Base-by-base conservation (phyloP, 2,113 vertebrate genomes). In the Microtus richardsoni region DNA sequence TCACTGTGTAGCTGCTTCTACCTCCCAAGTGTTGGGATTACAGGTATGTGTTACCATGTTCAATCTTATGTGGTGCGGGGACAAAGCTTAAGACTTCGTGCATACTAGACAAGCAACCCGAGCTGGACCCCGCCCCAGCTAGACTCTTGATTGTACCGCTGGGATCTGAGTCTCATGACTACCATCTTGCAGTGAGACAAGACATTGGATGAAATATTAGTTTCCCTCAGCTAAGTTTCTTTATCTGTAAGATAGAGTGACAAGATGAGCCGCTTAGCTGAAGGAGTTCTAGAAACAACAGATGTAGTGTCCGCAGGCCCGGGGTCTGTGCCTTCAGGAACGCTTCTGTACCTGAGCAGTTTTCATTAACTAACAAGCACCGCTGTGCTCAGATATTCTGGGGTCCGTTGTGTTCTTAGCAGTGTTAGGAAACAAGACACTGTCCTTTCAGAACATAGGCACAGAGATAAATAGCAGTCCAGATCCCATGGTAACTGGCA, bases 201-300 rank as follows among this genome's bases (percentile, higher is more conserved):
- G 79, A 60, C 52, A 26, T 39, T 75, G n/a, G 44, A 16, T 22
- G 86, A 75, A 39, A 66, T 82, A 30, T 24, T 60, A 24, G 52
- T 92, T 82, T 94, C n/a, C 93, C 21, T 91, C 58, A 88, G 95
- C 58, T 90, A 75, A 60, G 41, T 93, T 95, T 93, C 60, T 77
- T 90, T 26, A 41, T 62, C 39, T 95, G 1, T 85, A 49, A 54
- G 71, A 75, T 26, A 10, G 28, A 84, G 41, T 24, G 47, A 75
- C 39, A 78, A n/a, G 74, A 54, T 36, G 60, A 89, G 66, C 62
- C 80, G 24, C 41, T 91, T 91, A 47, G 44, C 26, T 79, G 28
- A 36, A 5, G 17, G 24, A 83, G 83, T 8, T 79, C 85, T n/a
- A 96, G 68, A 16, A 64, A 60, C 21, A 68, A 30, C 64, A 64